A percentile compares a stretch with the other conserved stretches of the same genome.
phyloP scores from a whole-genome alignment of 2,113 vertebrate genomes.

The Jacana jacana region DNA sequence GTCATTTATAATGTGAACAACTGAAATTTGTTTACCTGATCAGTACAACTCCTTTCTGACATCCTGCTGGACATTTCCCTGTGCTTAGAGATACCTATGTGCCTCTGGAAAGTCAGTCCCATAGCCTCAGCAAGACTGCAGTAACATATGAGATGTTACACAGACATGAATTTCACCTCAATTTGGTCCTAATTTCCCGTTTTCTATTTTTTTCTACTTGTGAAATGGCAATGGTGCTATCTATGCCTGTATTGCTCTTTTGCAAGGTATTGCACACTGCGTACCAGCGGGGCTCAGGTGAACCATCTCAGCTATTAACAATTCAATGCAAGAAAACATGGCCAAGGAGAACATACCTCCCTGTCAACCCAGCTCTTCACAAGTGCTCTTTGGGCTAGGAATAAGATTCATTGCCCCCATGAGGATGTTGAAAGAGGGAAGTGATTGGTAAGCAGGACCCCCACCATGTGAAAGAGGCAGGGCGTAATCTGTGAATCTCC shows the following conservation, averaged over 20 bases:
- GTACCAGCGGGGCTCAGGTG: background rate
- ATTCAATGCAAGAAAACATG: background rate
- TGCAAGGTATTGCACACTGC: background rate
- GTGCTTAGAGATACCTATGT: background rate
- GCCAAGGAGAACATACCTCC: background rate
- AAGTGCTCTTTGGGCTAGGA: background rate
- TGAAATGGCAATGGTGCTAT: background rate
- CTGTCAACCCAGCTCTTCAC: slow-evolving; percentile 25
- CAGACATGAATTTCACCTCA: background rate
- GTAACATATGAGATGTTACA: background rate
- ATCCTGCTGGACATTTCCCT: background rate
- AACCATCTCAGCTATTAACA: background rate
- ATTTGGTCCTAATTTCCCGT: background rate
- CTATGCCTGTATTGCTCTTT: background rate
- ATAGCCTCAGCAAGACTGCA: background rate
- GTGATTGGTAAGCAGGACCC: slow-evolving; percentile 66
- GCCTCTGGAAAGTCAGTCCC: background rate
- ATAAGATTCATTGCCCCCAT: slow-evolving; percentile 61
- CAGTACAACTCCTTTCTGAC: background rate
- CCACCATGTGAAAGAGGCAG: background rate
- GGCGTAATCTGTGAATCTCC: slow-evolving; percentile 75
- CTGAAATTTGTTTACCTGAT: background rate
- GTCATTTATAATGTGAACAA: background rate
- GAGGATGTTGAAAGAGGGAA: slow-evolving; percentile 73
- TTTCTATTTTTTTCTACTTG: background rate